Conservation (phyloP, 2,797 vertebrate species). For the Thaleichthys pacificus region DNA sequence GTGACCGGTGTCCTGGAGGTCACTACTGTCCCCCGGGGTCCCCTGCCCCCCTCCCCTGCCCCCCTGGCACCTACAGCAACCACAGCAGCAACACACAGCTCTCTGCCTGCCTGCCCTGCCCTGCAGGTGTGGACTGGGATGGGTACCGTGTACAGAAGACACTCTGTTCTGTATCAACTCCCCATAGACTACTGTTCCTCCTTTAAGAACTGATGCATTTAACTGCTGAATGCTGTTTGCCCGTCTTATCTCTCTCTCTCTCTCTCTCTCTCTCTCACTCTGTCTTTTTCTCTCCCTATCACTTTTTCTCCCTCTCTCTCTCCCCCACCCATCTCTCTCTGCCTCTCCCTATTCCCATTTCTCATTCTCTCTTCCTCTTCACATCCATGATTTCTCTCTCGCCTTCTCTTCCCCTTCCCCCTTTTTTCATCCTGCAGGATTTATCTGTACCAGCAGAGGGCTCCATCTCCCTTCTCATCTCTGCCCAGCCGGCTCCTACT, state of each 20-base stretch:
- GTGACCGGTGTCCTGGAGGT: slow-evolving; percentile 77
- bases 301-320: neutral
- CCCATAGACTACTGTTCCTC: too few species aligned
- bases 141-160: too few species aligned
- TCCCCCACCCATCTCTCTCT: neutral
- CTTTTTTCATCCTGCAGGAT: slow-evolving; percentile 69
- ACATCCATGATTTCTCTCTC: neutral
- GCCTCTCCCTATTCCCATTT: neutral
- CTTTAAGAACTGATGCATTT: too few species aligned
- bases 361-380: neutral
- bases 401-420: neutral
- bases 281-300: slow-evolving; percentile 1
- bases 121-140: slow-evolving; percentile 70
- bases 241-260: neutral
- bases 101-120: slow-evolving; percentile 78
- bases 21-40: slow-evolving; percentile 82
- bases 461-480: slow-evolving; percentile 72
- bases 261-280: neutral
- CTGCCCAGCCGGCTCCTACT: slow-evolving; percentile 83
- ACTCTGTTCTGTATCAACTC: neutral
- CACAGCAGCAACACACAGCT: slow-evolving; percentile 67
- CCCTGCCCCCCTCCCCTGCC: slow-evolving; percentile 74
- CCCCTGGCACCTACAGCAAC: slow-evolving; percentile 80
- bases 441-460: slow-evolving; percentile 80
- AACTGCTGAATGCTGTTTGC: too few species aligned